Conservation (phyloP, 92 coral and sea anemone genomes). For the Metridium senile region DNA sequence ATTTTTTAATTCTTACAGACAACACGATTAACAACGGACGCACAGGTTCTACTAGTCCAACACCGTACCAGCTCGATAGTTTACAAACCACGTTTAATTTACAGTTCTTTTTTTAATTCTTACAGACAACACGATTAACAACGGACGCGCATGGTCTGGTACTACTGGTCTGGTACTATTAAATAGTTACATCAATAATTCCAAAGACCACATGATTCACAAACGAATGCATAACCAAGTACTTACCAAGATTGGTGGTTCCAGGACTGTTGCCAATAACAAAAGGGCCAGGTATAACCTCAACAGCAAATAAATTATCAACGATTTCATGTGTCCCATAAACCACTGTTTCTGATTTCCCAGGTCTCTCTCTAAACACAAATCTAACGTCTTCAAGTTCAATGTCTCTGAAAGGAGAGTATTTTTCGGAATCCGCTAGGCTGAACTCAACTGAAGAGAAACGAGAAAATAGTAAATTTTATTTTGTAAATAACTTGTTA, state of each 20-base stretch:
- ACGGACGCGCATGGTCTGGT: too few species aligned
- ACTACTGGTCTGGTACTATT: too few species aligned
- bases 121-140: too few species aligned
- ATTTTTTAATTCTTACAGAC: too few species aligned
- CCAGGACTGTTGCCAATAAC: slow-evolving; percentile 15
- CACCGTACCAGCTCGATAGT: too few species aligned
- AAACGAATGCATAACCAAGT: background rate
- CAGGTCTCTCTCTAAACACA: slow-evolving; percentile 44
- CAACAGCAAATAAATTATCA: slow-evolving; percentile 38
- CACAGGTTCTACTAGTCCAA: too few species aligned
- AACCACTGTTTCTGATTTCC: slow-evolving; percentile 37
- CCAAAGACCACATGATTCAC: background rate
- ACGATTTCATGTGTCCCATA: slow-evolving; percentile 45
- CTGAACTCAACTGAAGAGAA: slow-evolving; percentile 45
- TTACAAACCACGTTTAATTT: too few species aligned
- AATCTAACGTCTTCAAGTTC: slow-evolving; percentile 45
- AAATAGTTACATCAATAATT: too few species aligned
- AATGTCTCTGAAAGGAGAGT: slow-evolving; percentile 41
- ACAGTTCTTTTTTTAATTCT: too few species aligned
- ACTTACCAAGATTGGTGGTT: slow-evolving; percentile 33
- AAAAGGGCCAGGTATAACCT: slow-evolving; percentile 46
- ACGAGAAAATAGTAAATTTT: too few species aligned
- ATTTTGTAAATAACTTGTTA: too few species aligned
- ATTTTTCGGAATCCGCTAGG: slow-evolving; percentile 44
- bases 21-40: too few species aligned